Percentiles rank a stretch among this genome's conserved stretches.
Conservation (phyloP, 2,797 vertebrate genomes). For the Cephalopachus bancanus region DNA sequence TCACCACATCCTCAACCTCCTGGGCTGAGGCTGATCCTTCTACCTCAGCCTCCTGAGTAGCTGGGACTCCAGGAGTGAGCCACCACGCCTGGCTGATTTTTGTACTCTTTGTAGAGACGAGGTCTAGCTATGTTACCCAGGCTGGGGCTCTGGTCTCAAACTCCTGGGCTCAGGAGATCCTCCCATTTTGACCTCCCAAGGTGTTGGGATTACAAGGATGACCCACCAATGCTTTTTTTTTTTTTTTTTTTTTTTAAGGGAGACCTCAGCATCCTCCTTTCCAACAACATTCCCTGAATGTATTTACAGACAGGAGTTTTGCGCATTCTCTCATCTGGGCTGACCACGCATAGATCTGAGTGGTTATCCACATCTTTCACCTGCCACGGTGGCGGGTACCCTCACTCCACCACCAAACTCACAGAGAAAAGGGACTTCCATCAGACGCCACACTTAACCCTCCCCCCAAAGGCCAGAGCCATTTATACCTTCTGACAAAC, state of each 20-base stretch:
- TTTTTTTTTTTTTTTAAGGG: background rate
- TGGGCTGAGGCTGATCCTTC: too few species aligned
- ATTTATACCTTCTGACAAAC: background rate
- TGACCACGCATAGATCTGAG: background rate
- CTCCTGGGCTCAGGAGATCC: too few species aligned
- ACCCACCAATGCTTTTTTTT: too few species aligned
- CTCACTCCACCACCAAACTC: background rate
- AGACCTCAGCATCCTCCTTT: background rate
- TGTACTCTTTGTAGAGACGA: too few species aligned
- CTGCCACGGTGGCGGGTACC: background rate
- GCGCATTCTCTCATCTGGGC: conserved; percentile 2
- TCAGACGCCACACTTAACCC: background rate
- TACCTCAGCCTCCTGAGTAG: too few species aligned
- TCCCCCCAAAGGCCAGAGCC: background rate
- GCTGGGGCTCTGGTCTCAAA: too few species aligned
- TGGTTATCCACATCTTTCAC: background rate
- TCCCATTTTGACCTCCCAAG: too few species aligned
- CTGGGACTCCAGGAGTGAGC: too few species aligned
- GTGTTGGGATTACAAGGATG: too few species aligned
- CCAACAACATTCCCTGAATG: background rate
- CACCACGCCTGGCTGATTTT: too few species aligned
- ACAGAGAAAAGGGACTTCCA: background rate
- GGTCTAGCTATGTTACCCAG: too few species aligned
- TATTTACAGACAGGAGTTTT: background rate
- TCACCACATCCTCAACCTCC: too few species aligned